Percentiles rank a stretch among this genome's conserved stretches.
These are phyloP conservation scores for Diuraphis noxia DNA, from an alignment of 1,140 invertebrate genomes.

Conservation along the genomic window DNA sequence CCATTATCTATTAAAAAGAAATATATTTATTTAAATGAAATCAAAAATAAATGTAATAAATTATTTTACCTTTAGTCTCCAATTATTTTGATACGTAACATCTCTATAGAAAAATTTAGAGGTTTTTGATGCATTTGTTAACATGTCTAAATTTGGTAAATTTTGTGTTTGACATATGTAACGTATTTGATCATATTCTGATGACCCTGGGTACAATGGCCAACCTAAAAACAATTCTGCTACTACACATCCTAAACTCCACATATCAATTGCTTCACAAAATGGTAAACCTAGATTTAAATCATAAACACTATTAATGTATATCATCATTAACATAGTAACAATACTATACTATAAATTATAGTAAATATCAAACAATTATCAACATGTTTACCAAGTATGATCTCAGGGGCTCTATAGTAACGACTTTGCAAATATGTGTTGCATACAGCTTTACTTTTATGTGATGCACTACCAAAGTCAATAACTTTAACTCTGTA, in stretches of 20 bases:
- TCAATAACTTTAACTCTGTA: slow-evolving; percentile 98
- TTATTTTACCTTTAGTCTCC: slow-evolving; percentile 82
- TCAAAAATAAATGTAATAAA: neutral
- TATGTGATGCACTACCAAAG: slow-evolving; percentile 98
- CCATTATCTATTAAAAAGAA: slow-evolving; percentile 74
- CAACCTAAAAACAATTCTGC: slow-evolving; percentile 99
- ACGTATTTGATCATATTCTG: slow-evolving; percentile 99
- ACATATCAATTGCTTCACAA: slow-evolving; percentile 99
- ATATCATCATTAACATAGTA: neutral
- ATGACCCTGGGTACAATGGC: slow-evolving; percentile 98
- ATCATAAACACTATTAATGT: slow-evolving; percentile 12
- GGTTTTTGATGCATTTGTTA: slow-evolving; percentile 98
- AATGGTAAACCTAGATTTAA: slow-evolving; percentile 77
- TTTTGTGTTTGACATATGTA: slow-evolving; percentile 70
- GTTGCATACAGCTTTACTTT: slow-evolving; percentile 98
- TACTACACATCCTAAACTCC: slow-evolving; percentile 99
- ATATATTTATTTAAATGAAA: neutral
- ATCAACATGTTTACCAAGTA: slow-evolving; percentile 69
- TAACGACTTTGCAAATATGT: slow-evolving; percentile 99
- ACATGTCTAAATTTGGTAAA: slow-evolving; percentile 95
- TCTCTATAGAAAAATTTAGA: slow-evolving; percentile 98
- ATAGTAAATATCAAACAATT: neutral
- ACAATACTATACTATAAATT: neutral
- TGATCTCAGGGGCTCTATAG: slow-evolving; percentile 98
- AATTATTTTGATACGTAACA: slow-evolving; percentile 91